Conservation (phyloP, 2,888 invertebrate genomes). For the Cerastis leucographa region DNA sequence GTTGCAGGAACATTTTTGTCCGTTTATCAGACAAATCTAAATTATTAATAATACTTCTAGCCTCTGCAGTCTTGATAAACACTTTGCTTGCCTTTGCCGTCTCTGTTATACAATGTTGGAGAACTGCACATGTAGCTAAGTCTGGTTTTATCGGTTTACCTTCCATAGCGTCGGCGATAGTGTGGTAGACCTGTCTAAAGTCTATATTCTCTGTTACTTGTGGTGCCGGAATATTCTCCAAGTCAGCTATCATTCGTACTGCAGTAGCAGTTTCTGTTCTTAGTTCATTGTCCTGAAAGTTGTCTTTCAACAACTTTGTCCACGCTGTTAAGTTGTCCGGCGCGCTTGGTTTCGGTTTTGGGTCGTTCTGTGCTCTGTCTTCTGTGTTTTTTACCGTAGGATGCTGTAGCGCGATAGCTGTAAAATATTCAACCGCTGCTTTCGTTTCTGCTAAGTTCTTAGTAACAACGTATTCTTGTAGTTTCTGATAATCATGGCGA, state of each 20-base stretch:
- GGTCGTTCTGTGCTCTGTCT: no score
- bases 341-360: not conserved
- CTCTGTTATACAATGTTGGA: constrained; percentile 76
- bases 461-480: constrained; percentile 69
- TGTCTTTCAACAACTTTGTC: constrained; percentile 79
- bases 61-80: constrained; percentile 71
- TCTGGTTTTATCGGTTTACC: constrained; percentile 79
- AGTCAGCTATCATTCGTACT: constrained; percentile 81
- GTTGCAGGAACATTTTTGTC: constrained; percentile 69
- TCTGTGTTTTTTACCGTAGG: constrained; percentile 38
- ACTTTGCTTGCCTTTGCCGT: constrained; percentile 79
- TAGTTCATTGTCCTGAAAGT: constrained; percentile 74
- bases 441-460: constrained; percentile 76
- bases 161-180: constrained; percentile 84
- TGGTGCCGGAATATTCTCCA: constrained; percentile 78
- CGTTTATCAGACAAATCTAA: constrained; percentile 72
- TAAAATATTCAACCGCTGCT: constrained; percentile 76
- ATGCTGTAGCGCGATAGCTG: constrained; percentile 66
- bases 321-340: constrained; percentile 71
- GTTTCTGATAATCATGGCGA: constrained; percentile 68
- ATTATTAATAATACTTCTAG: constrained; percentile 70
- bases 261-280: constrained; percentile 81
- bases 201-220: constrained; percentile 76
- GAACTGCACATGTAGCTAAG: constrained; percentile 65
- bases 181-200: constrained; percentile 80